phyloP scores from a whole-genome alignment of 2,113 vertebrate genomes.

The Percina caprodes region DNA sequence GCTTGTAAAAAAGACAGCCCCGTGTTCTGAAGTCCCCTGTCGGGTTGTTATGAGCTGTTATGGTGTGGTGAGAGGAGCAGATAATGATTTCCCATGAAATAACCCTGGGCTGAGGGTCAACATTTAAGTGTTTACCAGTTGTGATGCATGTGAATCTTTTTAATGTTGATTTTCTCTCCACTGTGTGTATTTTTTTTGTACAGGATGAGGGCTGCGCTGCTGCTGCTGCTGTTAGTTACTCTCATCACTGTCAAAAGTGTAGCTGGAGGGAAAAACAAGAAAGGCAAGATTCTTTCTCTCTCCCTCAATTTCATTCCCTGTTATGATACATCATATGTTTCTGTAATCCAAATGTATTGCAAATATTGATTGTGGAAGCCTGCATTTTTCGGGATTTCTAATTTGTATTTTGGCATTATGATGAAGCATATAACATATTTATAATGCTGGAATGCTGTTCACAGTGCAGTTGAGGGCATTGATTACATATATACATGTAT shows the following conservation, averaged over 20 bases:
- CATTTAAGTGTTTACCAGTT: constrained; percentile 14
- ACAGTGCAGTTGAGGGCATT: too few species aligned
- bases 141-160: background rate
- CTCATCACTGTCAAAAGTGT: constrained; percentile 81
- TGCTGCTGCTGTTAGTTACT: constrained; percentile 81
- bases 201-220: constrained; percentile 86
- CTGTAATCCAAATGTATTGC: background rate
- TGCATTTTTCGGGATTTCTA: background rate
- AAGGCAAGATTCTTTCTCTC: constrained; percentile 78
- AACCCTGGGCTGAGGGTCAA: background rate
- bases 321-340: background rate
- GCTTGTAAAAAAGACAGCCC: background rate
- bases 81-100: constrained; percentile 26
- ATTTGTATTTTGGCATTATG: background rate
- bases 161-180: background rate
- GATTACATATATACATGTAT: too few species aligned
- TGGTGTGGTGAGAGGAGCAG: background rate
- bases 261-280: constrained; percentile 88
- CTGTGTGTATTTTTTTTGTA: constrained; percentile 38
- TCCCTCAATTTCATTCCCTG: background rate
- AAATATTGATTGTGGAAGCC: background rate
- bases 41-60: constrained; percentile 2
- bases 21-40: constrained; percentile 7
- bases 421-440: background rate
- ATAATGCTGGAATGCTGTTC: too few species aligned